Evolutionary conservation across 1,140 invertebrate genomes (phyloP).

Genomic region (Nasonia giraulti): DNA sequence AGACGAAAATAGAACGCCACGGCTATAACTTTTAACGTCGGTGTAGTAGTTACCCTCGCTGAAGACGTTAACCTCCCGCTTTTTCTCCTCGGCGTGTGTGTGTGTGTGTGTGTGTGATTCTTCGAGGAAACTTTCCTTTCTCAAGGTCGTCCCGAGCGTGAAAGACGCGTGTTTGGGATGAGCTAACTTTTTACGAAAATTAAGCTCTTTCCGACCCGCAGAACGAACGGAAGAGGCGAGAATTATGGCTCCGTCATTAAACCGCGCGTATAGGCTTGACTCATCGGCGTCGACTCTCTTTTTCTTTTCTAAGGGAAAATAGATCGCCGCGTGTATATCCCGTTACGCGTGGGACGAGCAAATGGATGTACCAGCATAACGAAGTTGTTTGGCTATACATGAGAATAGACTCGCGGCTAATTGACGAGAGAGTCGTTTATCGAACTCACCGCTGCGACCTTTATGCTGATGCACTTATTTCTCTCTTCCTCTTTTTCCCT

Average conservation of each 20-base stretch:
- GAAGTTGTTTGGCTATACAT: background rate
- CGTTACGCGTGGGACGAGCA: background rate
- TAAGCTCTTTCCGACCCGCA: too few species aligned
- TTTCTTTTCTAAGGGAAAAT: background rate
- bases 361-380: background rate
- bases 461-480: background rate
- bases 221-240: background rate
- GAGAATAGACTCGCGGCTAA: conserved; percentile 1
- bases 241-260: background rate
- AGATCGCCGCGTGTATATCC: background rate
- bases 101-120: too few species aligned
- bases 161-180: too few species aligned
- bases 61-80: conserved; percentile 19
- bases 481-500: background rate
- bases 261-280: background rate
- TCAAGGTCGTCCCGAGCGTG: too few species aligned
- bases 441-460: background rate
- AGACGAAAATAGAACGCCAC: conserved; percentile 16
- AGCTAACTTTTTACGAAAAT: too few species aligned
- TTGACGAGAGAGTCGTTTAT: conserved; percentile 11
- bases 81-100: too few species aligned
- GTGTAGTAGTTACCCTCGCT: background rate
- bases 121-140: too few species aligned
- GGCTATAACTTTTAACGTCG: conserved; percentile 18
- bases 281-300: background rate